Percentiles rank a stretch among this genome's conserved stretches.
phyloP scores from a whole-genome alignment of 1,140 invertebrate genomes.

The Steinernema feltiae region DNA sequence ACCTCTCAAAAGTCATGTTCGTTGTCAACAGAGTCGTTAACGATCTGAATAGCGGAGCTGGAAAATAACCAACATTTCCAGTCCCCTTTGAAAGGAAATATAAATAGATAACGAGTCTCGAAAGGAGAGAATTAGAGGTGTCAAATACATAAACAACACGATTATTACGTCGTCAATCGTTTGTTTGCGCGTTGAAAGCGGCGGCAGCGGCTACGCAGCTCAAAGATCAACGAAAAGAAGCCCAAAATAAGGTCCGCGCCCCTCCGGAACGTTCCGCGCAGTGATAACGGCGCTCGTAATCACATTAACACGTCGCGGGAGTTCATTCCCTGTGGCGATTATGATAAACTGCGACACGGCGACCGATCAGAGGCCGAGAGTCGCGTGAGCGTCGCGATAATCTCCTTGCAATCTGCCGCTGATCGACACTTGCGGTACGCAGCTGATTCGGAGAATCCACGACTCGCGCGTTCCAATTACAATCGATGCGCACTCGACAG shows the following conservation, averaged over 20 bases:
- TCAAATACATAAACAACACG: constrained; percentile 13
- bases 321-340: neutral
- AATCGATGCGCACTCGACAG: neutral
- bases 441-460: neutral
- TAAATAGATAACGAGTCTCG: neutral
- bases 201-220: neutral
- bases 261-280: neutral
- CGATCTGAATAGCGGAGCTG: neutral
- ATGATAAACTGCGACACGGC: neutral
- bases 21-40: neutral
- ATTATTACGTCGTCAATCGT: neutral
- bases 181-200: neutral
- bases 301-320: neutral
- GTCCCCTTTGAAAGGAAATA: neutral
- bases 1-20: neutral
- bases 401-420: neutral
- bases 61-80: neutral
- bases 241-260: neutral
- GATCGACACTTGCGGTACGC: neutral
- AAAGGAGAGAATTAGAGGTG: neutral
- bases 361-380: neutral
- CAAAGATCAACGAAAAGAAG: neutral
- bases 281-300: neutral
- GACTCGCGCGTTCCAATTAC: neutral
- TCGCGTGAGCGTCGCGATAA: neutral